Evolutionary conservation across 2,888 invertebrate species (phyloP).

Genomic region (Machimus rusticus): DNA sequence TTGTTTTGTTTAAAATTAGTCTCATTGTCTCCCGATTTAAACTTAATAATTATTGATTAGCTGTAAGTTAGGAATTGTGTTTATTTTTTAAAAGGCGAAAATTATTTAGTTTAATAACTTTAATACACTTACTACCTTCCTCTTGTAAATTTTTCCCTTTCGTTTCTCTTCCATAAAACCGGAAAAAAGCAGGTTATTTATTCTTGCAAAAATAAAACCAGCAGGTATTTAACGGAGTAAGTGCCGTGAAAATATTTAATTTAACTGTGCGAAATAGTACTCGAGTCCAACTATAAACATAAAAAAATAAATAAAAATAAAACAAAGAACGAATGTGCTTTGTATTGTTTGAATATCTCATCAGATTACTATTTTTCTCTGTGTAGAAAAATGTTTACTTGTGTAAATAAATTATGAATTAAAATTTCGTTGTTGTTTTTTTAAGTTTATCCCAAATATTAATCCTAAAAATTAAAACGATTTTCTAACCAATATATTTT

Average conservation of each 20-base stretch:
- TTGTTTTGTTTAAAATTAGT: slow-evolving; percentile 21
- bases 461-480: not conserved
- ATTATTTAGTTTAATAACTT: slow-evolving; percentile 1
- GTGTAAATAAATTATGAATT: slow-evolving; percentile 32
- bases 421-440: not conserved
- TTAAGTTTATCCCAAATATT: too few species aligned
- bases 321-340: slow-evolving; percentile 11
- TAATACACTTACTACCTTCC: not conserved
- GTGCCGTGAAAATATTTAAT: not conserved
- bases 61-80: slow-evolving; percentile 30
- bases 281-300: not conserved
- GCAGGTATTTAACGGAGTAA: not conserved
- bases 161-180: not conserved
- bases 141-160: slow-evolving; percentile 21
- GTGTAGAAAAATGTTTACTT: slow-evolving; percentile 17
- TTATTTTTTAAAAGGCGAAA: slow-evolving; percentile 5
- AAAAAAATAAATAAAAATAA: slow-evolving; percentile 16
- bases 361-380: slow-evolving; percentile 29
- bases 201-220: not conserved
- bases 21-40: slow-evolving; percentile 7
- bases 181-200: slow-evolving; percentile 13
- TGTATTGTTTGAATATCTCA: slow-evolving; percentile 27
- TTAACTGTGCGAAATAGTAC: not conserved
- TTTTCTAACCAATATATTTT: not conserved
- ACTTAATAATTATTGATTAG: slow-evolving; percentile 18